A percentile compares a stretch with the other conserved stretches of the same genome.
phyloP scores from a whole-genome alignment of 2,888 invertebrate species.

The Drosophila glabriapex region DNA sequence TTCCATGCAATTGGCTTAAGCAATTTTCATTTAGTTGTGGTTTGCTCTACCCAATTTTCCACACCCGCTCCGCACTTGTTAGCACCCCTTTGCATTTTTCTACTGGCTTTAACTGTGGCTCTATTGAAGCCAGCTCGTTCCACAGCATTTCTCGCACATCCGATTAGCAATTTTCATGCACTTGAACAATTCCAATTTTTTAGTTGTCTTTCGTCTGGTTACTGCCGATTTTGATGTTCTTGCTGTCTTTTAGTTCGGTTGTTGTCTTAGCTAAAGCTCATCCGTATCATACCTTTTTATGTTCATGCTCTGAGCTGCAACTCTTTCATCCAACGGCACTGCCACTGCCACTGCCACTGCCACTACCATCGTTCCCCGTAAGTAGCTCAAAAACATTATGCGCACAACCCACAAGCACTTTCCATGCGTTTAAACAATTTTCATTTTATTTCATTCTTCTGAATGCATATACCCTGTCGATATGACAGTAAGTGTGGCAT shows the following conservation, averaged over 20 bases:
- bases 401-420: conserved; percentile 71
- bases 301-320: conserved; percentile 54
- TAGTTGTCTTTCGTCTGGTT: conserved; percentile 14
- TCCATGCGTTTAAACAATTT: conserved; percentile 80
- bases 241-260: conserved; percentile 19
- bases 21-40: conserved; percentile 65
- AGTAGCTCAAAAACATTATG: conserved; percentile 60
- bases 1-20: conserved; percentile 78
- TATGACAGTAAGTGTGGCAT: background rate
- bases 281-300: conserved; percentile 57
- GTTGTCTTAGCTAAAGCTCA: conserved; percentile 67
- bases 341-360: background rate
- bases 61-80: background rate
- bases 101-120: conserved; percentile 20
- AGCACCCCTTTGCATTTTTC: background rate
- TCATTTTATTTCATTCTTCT: conserved; percentile 64
- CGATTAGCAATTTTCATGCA: conserved; percentile 79
- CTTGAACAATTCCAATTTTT: conserved; percentile 68
- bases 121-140: conserved; percentile 38
- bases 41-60: conserved; percentile 13
- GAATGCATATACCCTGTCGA: conserved; percentile 45
- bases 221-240: conserved; percentile 7
- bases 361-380: conserved; percentile 2
- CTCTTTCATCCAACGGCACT: conserved; percentile 45
- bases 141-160: conserved; percentile 60